phyloP scores from a whole-genome alignment of 2,113 vertebrate genomes.

The Pterocles burchelli region DNA sequence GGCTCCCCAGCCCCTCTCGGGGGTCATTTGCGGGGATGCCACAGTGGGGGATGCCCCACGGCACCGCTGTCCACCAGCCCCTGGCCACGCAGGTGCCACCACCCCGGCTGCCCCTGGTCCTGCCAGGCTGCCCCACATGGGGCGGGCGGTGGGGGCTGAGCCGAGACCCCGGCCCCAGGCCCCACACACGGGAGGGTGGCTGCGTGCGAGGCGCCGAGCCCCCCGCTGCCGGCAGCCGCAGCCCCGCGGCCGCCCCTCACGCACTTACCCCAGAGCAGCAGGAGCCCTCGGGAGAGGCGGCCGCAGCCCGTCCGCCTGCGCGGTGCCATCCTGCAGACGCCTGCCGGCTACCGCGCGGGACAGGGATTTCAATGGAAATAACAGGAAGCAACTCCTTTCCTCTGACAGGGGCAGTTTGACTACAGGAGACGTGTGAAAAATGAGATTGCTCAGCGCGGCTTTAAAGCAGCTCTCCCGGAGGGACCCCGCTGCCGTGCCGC shows the following conservation, averaged over 20 bases:
- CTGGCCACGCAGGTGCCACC: rapidly evolving
- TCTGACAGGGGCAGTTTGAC: conserved; percentile 70
- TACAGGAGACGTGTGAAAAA: conserved; percentile 72
- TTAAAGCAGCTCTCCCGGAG: not conserved
- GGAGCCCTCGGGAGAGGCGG: conserved; percentile 5
- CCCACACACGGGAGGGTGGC: not conserved
- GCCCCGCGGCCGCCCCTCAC: not conserved
- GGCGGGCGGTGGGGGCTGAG: not conserved
- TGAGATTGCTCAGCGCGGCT: conserved; percentile 59
- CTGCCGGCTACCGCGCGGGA: conserved; percentile 50
- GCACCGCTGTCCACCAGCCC: not conserved
- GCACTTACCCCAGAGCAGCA: conserved; percentile 63
- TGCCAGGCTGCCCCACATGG: not conserved
- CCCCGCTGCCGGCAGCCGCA: not conserved
- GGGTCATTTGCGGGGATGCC: not conserved
- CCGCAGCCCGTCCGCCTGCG: not conserved
- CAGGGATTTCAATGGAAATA: conserved; percentile 68
- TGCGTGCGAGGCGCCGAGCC: not conserved
- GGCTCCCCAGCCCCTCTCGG: not conserved
- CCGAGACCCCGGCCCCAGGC: not conserved
- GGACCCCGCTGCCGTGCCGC: not conserved
- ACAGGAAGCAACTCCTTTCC: conserved; percentile 77
- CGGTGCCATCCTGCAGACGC: conserved; percentile 58
- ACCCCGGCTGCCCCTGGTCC: rapidly evolving
- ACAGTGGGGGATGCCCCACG: not conserved